Evolutionary conservation across 1,140 invertebrate genomes (phyloP).

Genomic region (Danaus melanippus): DNA sequence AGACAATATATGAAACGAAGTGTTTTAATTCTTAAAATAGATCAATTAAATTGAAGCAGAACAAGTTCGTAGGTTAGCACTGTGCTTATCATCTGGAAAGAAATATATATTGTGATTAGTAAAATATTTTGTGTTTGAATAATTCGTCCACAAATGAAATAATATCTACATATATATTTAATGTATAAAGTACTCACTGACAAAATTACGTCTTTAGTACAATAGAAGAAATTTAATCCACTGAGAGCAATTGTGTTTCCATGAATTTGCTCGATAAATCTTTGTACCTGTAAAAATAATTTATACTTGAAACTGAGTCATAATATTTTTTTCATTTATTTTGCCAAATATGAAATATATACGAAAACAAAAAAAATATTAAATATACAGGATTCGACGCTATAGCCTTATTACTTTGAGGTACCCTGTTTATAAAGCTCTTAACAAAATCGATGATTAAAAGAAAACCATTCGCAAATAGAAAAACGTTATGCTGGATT

Average conservation of each 20-base stretch:
- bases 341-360: no score
- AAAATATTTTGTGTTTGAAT: not conserved
- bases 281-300: constrained; percentile 65
- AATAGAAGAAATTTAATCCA: constrained; percentile 76
- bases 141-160: not conserved
- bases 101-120: no score
- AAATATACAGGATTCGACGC: no score
- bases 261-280: constrained; percentile 75
- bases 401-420: no score
- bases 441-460: no score
- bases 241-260: constrained; percentile 73
- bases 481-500: no score
- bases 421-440: no score
- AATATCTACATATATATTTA: not conserved
- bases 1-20: no score
- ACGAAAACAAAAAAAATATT: no score
- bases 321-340: no score
- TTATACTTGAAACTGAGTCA: constrained; percentile 1
- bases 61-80: constrained; percentile 52
- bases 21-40: no score
- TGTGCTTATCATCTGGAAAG: constrained; percentile 44
- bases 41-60: constrained; percentile 33
- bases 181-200: constrained; percentile 62
- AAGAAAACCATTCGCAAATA: no score
- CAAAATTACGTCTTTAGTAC: constrained; percentile 74